Evolutionary conservation across 2,113 vertebrate species (phyloP).

Genomic region (Triplophysa dalaica): DNA sequence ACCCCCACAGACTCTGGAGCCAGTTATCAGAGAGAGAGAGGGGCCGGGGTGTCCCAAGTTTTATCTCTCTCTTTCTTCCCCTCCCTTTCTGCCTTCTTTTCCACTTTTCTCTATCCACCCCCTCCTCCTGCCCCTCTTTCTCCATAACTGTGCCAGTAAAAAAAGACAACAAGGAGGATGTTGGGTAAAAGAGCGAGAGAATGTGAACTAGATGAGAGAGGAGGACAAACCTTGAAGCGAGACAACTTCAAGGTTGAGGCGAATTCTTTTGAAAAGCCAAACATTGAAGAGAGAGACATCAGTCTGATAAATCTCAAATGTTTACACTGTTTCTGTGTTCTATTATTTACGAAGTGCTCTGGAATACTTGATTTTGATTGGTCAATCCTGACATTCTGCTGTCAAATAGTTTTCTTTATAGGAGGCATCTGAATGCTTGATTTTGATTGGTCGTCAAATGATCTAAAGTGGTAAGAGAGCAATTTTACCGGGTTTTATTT

Average conservation of each 20-base stretch:
- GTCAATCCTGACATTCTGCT: too few relatives aligned
- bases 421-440: too few relatives aligned
- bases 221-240: conserved; percentile 62
- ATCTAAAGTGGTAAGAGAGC: too few relatives aligned
- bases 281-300: conserved; percentile 31
- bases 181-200: conserved; percentile 18
- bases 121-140: conserved; percentile 46
- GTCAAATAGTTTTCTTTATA: too few relatives aligned
- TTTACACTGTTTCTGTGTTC: neutral
- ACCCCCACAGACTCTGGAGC: conserved; percentile 76
- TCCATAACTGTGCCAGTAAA: conserved; percentile 39
- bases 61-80: conserved; percentile 52
- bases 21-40: conserved; percentile 72
- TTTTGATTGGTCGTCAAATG: too few relatives aligned
- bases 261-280: conserved; percentile 64
- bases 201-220: conserved; percentile 9
- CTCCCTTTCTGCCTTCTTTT: conserved; percentile 17
- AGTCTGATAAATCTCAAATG: neutral
- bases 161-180: conserved; percentile 28
- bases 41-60: conserved; percentile 62
- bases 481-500: too few relatives aligned
- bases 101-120: conserved; percentile 40
- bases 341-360: neutral
- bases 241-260: conserved; percentile 56
- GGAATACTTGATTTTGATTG: neutral